Evolutionary conservation across 2,113 vertebrate genomes (phyloP).

Genomic region (Serinus canaria): DNA sequence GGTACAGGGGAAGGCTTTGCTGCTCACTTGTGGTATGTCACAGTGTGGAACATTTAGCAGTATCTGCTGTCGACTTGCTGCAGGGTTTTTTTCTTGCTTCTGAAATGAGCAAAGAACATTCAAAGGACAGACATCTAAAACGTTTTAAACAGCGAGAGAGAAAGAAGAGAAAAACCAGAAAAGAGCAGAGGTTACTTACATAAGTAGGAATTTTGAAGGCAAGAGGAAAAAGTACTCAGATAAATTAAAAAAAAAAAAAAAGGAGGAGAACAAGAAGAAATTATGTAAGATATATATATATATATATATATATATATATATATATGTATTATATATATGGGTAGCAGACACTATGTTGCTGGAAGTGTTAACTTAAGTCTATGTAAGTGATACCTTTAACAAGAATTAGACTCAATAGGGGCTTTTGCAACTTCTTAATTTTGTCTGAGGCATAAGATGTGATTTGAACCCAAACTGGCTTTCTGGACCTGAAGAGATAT

Average conservation of each 20-base stretch:
- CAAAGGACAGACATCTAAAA: not conserved
- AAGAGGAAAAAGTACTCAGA: not conserved
- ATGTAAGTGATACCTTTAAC: not conserved
- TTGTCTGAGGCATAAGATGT: not conserved
- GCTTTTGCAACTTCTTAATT: not conserved
- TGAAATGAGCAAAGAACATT: not conserved
- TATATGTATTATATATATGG: not conserved
- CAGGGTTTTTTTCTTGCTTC: not conserved
- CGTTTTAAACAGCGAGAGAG: not conserved
- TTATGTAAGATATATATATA: not conserved
- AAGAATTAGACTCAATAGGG: not conserved
- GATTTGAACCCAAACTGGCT: not conserved
- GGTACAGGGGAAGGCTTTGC: not conserved
- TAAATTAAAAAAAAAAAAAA: not conserved
- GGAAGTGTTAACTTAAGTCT: not conserved
- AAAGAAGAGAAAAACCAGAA: not conserved
- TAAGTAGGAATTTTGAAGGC: not conserved
- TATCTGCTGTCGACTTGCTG: not conserved
- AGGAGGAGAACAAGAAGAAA: not conserved
- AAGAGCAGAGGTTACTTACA: not conserved
- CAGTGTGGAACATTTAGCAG: not conserved
- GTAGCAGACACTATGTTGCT: not conserved
- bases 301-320: not conserved
- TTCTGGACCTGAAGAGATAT: not conserved
- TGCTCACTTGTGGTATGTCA: not conserved